phyloP scores from a whole-genome alignment of 2,888 invertebrate genomes.

The Drosophila affinis region DNA sequence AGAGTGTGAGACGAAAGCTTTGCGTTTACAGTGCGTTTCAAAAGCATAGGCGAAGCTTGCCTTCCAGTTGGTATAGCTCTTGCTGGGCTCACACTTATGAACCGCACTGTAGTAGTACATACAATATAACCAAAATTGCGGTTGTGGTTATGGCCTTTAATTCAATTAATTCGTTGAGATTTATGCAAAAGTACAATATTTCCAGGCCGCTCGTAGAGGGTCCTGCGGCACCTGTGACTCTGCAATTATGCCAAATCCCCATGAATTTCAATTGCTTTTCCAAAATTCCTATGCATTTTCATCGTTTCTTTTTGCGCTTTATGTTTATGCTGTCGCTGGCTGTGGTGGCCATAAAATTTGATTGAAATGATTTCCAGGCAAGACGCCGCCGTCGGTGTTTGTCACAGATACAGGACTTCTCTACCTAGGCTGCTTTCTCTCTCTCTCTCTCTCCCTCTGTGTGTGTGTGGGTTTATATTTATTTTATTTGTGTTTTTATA shows the following conservation, averaged over 20 bases:
- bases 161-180: slow-evolving; percentile 17
- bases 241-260: slow-evolving; percentile 44
- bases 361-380: slow-evolving; percentile 55
- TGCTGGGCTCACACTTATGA: not conserved
- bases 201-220: not conserved
- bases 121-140: not conserved
- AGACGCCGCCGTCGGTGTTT: slow-evolving; percentile 38
- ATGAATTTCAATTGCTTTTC: slow-evolving; percentile 73
- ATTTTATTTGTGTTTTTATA: slow-evolving; percentile 44
- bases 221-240: slow-evolving; percentile 48
- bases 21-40: not conserved
- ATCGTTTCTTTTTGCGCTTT: slow-evolving; percentile 57
- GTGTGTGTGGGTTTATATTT: slow-evolving; percentile 38
- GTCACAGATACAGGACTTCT: slow-evolving; percentile 26
- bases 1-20: slow-evolving; percentile 18
- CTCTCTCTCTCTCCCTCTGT: too few species aligned
- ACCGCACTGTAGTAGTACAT: not conserved
- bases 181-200: slow-evolving; percentile 26
- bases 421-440: slow-evolving; percentile 15
- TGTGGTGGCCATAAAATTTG: slow-evolving; percentile 67
- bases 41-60: not conserved
- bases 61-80: not conserved
- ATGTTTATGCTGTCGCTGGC: slow-evolving; percentile 52
- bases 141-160: slow-evolving; percentile 9
- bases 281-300: slow-evolving; percentile 72